These are phyloP conservation scores for Lagopus muta DNA, from an alignment of 2,113 vertebrate species.

Conservation along the genomic window DNA sequence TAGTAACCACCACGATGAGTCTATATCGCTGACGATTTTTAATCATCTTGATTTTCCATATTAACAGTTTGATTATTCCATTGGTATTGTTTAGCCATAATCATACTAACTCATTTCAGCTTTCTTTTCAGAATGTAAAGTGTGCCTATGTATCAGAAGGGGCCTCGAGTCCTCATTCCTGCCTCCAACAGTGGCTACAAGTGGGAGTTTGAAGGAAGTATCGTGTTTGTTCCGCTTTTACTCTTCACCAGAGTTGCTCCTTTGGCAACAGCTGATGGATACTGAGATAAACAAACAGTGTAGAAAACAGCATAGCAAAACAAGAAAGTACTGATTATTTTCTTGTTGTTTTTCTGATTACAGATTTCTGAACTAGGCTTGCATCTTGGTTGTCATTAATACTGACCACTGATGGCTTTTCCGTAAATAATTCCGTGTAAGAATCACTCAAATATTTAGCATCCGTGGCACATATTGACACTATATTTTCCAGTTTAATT, in stretches of 20 bases:
- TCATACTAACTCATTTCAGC: neutral
- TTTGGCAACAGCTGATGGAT: neutral
- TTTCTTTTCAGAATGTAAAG: neutral
- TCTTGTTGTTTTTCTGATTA: neutral
- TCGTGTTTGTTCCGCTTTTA: neutral
- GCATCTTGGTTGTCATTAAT: neutral
- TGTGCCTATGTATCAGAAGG: fast-evolving
- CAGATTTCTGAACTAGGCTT: neutral
- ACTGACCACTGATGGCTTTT: neutral
- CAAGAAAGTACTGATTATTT: neutral
- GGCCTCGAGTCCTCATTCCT: neutral
- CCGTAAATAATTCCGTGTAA: neutral
- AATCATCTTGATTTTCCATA: neutral
- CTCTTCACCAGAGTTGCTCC: neutral
- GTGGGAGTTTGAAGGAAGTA: neutral
- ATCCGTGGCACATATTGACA: neutral
- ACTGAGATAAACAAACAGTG: neutral
- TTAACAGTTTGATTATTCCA: neutral
- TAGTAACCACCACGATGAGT: neutral
- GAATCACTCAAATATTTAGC: neutral
- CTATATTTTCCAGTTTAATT: slow-evolving; percentile 20
- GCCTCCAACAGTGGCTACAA: neutral
- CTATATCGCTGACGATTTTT: neutral
- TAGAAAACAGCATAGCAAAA: neutral
- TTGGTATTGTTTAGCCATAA: neutral